Evolutionary conservation across 2,888 invertebrate species (phyloP).

Genomic region (Caenorhabditis sinica): DNA sequence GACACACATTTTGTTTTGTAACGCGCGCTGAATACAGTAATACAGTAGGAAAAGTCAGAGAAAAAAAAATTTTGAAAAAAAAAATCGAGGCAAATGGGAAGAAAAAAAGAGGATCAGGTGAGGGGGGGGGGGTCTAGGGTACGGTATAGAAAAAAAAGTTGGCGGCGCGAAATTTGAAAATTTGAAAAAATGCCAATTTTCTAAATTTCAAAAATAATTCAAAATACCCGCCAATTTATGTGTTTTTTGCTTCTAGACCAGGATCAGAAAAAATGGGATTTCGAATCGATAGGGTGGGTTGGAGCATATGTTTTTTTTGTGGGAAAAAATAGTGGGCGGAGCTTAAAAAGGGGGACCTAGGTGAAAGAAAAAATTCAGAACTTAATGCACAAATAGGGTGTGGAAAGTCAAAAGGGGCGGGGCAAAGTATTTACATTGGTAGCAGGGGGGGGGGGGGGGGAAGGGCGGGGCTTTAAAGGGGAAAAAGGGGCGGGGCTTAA

Average conservation of each 20-base stretch:
- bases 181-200: constrained; percentile 6
- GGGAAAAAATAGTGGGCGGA: not conserved
- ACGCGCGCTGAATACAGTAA: no score
- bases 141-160: not conserved
- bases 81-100: constrained; percentile 18
- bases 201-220: not conserved
- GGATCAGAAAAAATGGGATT: not conserved
- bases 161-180: constrained; percentile 10
- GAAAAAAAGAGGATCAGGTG: not conserved
- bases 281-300: not conserved
- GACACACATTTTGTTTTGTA: constrained; percentile 54
- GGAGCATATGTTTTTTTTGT: not conserved
- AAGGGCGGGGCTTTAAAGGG: not conserved
- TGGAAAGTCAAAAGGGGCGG: no score
- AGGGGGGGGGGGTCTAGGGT: not conserved
- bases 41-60: constrained; percentile 20
- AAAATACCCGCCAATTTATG: not conserved
- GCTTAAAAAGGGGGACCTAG: no score
- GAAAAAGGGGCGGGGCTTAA: constrained; percentile 1
- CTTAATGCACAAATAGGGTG: no score
- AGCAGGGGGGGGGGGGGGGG: constrained; percentile 10
- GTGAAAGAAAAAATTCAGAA: no score
- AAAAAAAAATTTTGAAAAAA: constrained; percentile 20
- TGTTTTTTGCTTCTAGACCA: not conserved
- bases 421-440: constrained; percentile 16